Evolutionary conservation across 2,888 invertebrate genomes (phyloP).

Genomic region (Clunio marinus): DNA sequence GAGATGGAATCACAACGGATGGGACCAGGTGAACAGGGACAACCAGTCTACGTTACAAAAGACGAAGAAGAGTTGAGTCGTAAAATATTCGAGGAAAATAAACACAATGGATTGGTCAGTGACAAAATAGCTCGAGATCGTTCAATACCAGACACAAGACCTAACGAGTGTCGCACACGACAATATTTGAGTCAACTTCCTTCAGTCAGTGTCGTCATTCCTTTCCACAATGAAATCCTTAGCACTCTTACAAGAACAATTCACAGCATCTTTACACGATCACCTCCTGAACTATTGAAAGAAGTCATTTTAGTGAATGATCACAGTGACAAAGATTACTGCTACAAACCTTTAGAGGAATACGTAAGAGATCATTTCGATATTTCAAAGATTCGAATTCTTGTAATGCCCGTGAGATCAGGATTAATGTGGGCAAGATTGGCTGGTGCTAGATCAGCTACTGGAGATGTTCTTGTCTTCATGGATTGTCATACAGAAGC

Average conservation of each 20-base stretch:
- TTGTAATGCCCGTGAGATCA: constrained; percentile 67
- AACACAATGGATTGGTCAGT: constrained; percentile 88
- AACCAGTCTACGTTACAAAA: constrained; percentile 59
- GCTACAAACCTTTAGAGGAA: constrained; percentile 68
- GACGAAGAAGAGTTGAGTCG: constrained; percentile 61
- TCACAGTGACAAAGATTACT: constrained; percentile 69
- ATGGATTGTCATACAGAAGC: constrained; percentile 89
- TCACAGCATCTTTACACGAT: constrained; percentile 74
- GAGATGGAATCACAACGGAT: constrained; percentile 53
- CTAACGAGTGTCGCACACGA: constrained; percentile 62
- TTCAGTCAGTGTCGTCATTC: constrained; percentile 82
- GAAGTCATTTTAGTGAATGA: constrained; percentile 90
- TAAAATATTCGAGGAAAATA: constrained; percentile 77
- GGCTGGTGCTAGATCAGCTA: constrained; percentile 73
- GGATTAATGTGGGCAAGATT: constrained; percentile 84
- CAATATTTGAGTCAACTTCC: constrained; percentile 68
- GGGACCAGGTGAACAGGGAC: constrained; percentile 67
- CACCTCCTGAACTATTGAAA: constrained; percentile 70
- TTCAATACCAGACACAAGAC: constrained; percentile 71
- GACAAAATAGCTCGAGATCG: constrained; percentile 88
- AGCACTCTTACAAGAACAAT: constrained; percentile 74
- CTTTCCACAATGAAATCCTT: constrained; percentile 92
- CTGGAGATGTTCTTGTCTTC: constrained; percentile 76
- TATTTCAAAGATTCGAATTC: constrained; percentile 67
- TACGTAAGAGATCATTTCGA: constrained; percentile 63